Percentiles rank a stretch among this genome's conserved stretches.
These are phyloP conservation scores for Xenopus laevis DNA, from an alignment of 2,113 vertebrate genomes.

Conservation along the genomic window DNA sequence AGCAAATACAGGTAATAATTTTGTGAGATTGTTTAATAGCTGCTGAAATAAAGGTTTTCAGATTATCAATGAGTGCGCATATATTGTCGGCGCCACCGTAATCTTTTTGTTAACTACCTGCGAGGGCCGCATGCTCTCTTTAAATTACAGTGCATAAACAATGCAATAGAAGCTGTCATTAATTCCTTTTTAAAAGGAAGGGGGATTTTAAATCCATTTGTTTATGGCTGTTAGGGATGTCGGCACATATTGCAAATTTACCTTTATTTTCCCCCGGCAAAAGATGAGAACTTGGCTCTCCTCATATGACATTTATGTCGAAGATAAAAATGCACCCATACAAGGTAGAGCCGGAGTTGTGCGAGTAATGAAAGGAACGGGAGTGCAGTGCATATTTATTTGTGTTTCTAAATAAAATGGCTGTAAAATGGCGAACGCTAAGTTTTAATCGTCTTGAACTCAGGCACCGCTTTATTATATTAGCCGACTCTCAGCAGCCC, in stretches of 20 bases:
- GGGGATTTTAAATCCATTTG: constrained; percentile 47
- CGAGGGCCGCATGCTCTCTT: constrained; percentile 5
- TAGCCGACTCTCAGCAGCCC: too few species aligned
- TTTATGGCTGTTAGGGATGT: constrained; percentile 34
- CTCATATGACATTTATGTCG: constrained; percentile 5
- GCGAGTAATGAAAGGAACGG: constrained; percentile 14
- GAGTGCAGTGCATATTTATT: constrained; percentile 8
- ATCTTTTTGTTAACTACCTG: constrained; percentile 33
- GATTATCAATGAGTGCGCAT: constrained; percentile 15
- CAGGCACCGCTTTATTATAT: too few species aligned
- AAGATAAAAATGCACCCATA: constrained; percentile 6
- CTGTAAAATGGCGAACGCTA: background rate
- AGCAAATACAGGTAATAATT: constrained; percentile 17
- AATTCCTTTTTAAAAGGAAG: constrained; percentile 4
- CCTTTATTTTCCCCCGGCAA: background rate
- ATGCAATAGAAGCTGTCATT: constrained; percentile 30
- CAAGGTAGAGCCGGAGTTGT: background rate
- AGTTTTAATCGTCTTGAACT: background rate
- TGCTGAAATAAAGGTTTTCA: constrained; percentile 21
- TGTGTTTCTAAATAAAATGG: background rate
- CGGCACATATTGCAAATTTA: background rate
- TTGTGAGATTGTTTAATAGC: constrained; percentile 29
- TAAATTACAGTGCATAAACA: constrained; percentile 33
- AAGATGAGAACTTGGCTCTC: background rate
- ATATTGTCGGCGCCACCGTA: constrained; percentile 11